These are phyloP conservation scores for Dorcus parallelipipedus DNA, from an alignment of 2,888 invertebrate genomes.

Conservation along the genomic window DNA sequence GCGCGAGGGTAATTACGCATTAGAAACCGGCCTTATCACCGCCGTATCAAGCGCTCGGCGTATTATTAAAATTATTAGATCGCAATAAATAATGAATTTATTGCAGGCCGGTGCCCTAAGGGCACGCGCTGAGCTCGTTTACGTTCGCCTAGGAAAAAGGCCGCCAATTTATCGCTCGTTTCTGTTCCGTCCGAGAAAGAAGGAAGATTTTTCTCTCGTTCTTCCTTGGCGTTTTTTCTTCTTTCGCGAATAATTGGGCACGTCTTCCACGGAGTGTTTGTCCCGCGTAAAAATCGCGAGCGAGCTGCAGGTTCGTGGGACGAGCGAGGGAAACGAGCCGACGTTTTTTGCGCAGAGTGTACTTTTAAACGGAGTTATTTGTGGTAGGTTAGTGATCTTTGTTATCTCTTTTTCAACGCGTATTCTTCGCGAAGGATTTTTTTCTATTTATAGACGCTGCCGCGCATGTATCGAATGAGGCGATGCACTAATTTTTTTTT, in stretches of 20 bases:
- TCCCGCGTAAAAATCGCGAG: too few relatives aligned
- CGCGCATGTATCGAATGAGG: too few relatives aligned
- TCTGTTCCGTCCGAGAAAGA: too few relatives aligned
- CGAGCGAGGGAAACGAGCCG: background rate
- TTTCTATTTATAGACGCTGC: conserved; percentile 12
- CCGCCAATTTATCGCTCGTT: too few relatives aligned
- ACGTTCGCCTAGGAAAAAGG: background rate
- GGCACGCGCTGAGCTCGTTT: conserved; percentile 4
- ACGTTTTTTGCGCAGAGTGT: conserved; percentile 18
- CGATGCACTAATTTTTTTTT: too few relatives aligned
- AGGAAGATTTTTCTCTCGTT: too few relatives aligned
- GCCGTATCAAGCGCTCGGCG: background rate
- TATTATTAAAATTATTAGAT: conserved; percentile 14
- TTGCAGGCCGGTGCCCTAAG: background rate
- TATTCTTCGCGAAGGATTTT: conserved; percentile 13
- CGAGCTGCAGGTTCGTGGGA: too few relatives aligned
- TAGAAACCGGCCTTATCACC: background rate
- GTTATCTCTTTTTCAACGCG: conserved; percentile 17
- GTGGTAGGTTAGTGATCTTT: conserved; percentile 32
- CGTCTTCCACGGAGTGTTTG: too few relatives aligned
- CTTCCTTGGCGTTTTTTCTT: too few relatives aligned
- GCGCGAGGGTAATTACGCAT: background rate
- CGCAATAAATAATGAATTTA: conserved; percentile 8
- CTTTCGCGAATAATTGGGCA: too few relatives aligned
- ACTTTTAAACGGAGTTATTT: conserved; percentile 26